Evolutionary conservation across 1,140 invertebrate species (phyloP).

Genomic region (Dolichoris vasculosae): DNA sequence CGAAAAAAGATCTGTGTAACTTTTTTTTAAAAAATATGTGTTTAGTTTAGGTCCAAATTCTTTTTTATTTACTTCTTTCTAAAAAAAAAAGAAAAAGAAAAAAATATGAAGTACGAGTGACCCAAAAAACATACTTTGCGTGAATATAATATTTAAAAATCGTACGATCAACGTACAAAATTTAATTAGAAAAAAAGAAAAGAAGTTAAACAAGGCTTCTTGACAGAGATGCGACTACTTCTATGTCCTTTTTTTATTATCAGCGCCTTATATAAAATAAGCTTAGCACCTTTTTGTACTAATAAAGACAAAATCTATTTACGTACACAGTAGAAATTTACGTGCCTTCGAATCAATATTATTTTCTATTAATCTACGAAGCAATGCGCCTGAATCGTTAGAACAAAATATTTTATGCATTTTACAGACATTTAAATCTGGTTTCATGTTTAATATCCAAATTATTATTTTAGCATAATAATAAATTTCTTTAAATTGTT

Average conservation of each 20-base stretch:
- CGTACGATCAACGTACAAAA: conserved; percentile 38
- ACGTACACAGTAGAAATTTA: conserved; percentile 12
- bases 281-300: conserved; percentile 44
- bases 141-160: conserved; percentile 13
- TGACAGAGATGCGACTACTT: conserved; percentile 1
- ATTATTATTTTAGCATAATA: not conserved
- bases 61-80: conserved; percentile 1
- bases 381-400: not conserved
- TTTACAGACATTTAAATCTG: no score
- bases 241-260: conserved; percentile 22
- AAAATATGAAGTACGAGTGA: conserved; percentile 9
- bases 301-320: conserved; percentile 18
- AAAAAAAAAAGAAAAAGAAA: conserved; percentile 5
- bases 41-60: conserved; percentile 8
- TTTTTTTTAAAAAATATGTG: conserved; percentile 19
- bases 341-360: not conserved
- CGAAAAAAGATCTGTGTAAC: not conserved
- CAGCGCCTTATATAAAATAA: conserved; percentile 15
- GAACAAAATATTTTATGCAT: not conserved
- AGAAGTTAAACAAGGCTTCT: conserved; percentile 23
- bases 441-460: no score
- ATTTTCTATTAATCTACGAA: not conserved
- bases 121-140: not conserved
- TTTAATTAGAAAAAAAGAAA: not conserved
- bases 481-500: not conserved